Evolutionary conservation across 2,113 vertebrate species (phyloP), one percentile per base, ranked within the genome.

Genomic region (Sminthopsis crassicaudata): DNA sequence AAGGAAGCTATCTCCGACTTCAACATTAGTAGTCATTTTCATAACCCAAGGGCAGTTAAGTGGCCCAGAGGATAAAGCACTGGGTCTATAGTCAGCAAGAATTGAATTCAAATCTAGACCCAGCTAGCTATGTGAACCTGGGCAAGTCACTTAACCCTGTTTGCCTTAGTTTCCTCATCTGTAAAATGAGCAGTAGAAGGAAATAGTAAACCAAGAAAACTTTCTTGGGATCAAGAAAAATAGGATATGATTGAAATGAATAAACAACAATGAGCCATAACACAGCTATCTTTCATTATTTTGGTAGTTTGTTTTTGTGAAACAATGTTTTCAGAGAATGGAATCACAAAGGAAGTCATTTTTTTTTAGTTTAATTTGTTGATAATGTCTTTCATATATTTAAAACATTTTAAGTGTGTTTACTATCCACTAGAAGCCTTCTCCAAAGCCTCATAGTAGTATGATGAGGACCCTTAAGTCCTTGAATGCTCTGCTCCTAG

Each of bases 311-410:
- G 50, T 23, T 91, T 48, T 94, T 8, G 22, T 26, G 23, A 57
- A 67, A 76, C 93, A 67, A 91, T 25, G 6, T 92, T 95, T 88
- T 67, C 0, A 23, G 16, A n/a, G 89, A 92, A 51, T 52, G 55
- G 36, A 95, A 52, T 19, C 60, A 19, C 89, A 89, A 51, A 92
- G 46, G 67, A 94, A 57, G 36, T 76, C 95, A 93, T 90, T 90
- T 97, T 89, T 89, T 48, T 23, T 12, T 12, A 51, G 46, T 60
- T 96, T 92, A 93, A 94, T 92, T 96, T 96, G 96, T 94, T 95
- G 96, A 91, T 51, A 50, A 54, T 95, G 95, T 93, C 92, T 95
- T 96, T 97, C 94, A 93, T 91, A 92, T 53, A 89, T 55, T 26
- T 92, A 94, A 3, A 36, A 60, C 89, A 22, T 90, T 89, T 90